Conservation (phyloP, 2,888 invertebrate species). For the Drosophila flavopinicola region DNA sequence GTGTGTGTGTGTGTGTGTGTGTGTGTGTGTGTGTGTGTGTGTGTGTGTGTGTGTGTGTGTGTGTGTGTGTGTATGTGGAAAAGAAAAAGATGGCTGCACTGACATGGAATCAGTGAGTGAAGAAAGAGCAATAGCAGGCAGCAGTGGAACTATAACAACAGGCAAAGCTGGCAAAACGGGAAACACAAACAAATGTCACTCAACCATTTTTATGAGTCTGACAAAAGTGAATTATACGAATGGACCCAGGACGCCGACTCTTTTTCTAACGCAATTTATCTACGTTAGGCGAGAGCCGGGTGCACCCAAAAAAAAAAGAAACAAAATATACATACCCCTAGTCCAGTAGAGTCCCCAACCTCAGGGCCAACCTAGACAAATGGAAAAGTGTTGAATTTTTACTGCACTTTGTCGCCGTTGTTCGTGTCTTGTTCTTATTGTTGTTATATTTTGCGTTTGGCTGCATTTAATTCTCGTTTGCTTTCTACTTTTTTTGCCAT, state of each 20-base stretch:
- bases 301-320: slow-evolving; percentile 9
- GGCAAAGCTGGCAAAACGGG: slow-evolving; percentile 68
- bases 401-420: slow-evolving; percentile 68
- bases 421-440: slow-evolving; percentile 24
- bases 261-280: slow-evolving; percentile 80
- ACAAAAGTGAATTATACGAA: slow-evolving; percentile 81
- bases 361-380: slow-evolving; percentile 48
- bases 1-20: slow-evolving; percentile 14
- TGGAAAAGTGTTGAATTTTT: slow-evolving; percentile 75
- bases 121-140: slow-evolving; percentile 33
- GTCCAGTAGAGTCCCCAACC: slow-evolving; percentile 3
- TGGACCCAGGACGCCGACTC: slow-evolving; percentile 76
- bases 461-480: slow-evolving; percentile 65
- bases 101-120: slow-evolving; percentile 70
- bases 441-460: slow-evolving; percentile 32
- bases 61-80: slow-evolving; percentile 57
- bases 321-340: slow-evolving; percentile 4
- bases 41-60: slow-evolving; percentile 10
- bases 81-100: slow-evolving; percentile 75
- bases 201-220: slow-evolving; percentile 81
- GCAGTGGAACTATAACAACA: slow-evolving; percentile 48
- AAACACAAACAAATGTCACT: slow-evolving; percentile 81
- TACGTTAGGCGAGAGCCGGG: slow-evolving; percentile 63
- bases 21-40: slow-evolving; percentile 33
- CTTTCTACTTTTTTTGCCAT: slow-evolving; percentile 6